Evolutionary conservation across 2,113 vertebrate genomes (phyloP).

Genomic region (Nothocercus nigrocapillus): DNA sequence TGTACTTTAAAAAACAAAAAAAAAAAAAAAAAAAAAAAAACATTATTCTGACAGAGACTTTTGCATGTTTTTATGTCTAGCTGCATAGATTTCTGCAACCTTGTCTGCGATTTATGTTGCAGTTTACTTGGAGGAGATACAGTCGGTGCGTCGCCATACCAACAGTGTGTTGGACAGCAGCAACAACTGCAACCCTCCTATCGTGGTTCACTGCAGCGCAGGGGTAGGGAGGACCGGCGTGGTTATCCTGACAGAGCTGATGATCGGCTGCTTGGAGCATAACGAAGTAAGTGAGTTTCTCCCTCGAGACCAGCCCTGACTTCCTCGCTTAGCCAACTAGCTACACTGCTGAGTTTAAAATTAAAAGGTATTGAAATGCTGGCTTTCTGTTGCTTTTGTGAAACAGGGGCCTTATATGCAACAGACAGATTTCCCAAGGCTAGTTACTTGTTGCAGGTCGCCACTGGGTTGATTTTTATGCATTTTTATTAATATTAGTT

Average conservation of each 20-base stretch:
- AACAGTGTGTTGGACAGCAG: conserved; percentile 91
- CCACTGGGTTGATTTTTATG: background rate
- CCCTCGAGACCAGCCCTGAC: background rate
- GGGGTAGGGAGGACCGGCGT: conserved; percentile 92
- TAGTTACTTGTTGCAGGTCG: background rate
- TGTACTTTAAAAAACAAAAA: conserved; percentile 58
- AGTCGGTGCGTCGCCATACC: conserved; percentile 92
- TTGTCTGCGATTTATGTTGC: conserved; percentile 10
- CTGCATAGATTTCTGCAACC: background rate
- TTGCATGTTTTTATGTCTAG: background rate
- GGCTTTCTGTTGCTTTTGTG: background rate
- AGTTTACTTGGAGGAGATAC: conserved; percentile 96
- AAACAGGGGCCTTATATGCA: background rate
- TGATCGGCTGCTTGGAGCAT: conserved; percentile 94
- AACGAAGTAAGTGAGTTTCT: conserved; percentile 83
- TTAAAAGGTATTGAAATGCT: background rate
- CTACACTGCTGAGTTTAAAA: background rate
- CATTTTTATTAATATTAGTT: background rate
- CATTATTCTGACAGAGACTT: conserved; percentile 22
- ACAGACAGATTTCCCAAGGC: background rate
- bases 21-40: conserved; percentile 51
- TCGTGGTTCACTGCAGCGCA: conserved; percentile 92
- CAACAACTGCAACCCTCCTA: conserved; percentile 85
- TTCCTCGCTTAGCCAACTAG: background rate
- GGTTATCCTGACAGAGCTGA: conserved; percentile 92